A percentile compares a stretch with the other conserved stretches of the same genome.
Evolutionary conservation across 2,797 vertebrate genomes (phyloP).

Genomic region (Acanthiza pusilla): DNA sequence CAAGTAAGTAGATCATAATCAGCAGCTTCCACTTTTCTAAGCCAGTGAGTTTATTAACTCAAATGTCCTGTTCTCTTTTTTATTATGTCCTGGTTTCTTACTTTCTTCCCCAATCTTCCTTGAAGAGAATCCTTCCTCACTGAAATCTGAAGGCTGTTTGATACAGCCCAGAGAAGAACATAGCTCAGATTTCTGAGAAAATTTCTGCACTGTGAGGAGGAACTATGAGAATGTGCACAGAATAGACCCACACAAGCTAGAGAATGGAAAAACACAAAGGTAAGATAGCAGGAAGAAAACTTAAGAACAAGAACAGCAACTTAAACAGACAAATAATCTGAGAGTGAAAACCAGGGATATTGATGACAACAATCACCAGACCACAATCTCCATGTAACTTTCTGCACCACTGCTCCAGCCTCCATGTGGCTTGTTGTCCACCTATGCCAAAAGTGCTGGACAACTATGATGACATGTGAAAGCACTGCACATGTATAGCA

Average conservation of each 20-base stretch:
- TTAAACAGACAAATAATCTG: neutral
- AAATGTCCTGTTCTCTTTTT: neutral
- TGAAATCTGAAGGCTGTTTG: neutral
- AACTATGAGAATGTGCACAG: rapidly evolving
- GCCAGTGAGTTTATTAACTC: neutral
- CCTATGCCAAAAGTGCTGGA: neutral
- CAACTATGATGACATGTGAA: neutral
- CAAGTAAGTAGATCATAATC: slow-evolving; percentile 15
- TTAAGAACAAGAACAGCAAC: neutral
- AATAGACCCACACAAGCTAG: neutral
- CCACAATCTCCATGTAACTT: neutral
- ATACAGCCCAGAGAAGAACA: neutral
- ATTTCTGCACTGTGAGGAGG: neutral
- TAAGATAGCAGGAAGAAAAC: neutral
- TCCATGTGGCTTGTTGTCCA: rapidly evolving
- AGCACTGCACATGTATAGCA: neutral
- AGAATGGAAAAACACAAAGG: neutral
- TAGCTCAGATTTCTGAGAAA: neutral
- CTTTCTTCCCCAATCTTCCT: neutral
- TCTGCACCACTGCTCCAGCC: neutral
- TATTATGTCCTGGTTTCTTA: neutral
- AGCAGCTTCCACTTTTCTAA: neutral
- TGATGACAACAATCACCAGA: neutral
- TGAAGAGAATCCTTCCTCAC: neutral
- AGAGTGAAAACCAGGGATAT: neutral